A percentile compares a stretch with the other conserved stretches of the same genome.
Evolutionary conservation across 2,797 vertebrate genomes (phyloP).

Genomic region (Crenichthys baileyi): DNA sequence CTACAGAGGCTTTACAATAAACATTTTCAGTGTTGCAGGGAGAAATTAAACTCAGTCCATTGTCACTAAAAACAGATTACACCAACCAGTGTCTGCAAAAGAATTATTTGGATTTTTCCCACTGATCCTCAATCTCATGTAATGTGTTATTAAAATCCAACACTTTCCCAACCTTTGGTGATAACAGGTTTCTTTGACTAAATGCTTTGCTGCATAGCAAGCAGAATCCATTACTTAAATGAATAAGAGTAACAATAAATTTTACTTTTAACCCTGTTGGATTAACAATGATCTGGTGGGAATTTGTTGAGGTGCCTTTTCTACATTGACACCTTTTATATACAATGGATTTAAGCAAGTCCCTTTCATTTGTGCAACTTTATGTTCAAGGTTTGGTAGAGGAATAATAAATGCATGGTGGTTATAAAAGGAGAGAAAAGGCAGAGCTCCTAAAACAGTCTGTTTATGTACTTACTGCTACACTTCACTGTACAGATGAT

Average conservation of each 20-base stretch:
- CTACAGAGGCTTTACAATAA: neutral
- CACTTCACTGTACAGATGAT: conserved; percentile 55
- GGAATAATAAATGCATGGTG: conserved; percentile 45
- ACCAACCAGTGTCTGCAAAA: neutral
- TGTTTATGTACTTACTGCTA: conserved; percentile 58
- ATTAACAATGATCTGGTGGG: conserved; percentile 76
- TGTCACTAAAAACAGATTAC: conserved; percentile 27
- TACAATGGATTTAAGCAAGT: conserved; percentile 65
- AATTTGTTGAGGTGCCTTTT: conserved; percentile 68
- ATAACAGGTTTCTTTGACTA: conserved; percentile 61
- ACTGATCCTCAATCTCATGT: conserved; percentile 52
- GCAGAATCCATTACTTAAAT: conserved; percentile 79
- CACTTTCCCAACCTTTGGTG: conserved; percentile 55
- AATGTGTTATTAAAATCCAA: conserved; percentile 69
- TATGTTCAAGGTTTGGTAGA: conserved; percentile 47
- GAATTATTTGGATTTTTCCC: neutral
- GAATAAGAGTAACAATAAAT: conserved; percentile 79
- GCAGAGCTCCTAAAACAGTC: conserved; percentile 49
- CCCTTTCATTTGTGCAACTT: conserved; percentile 50
- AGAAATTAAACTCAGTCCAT: conserved; percentile 4
- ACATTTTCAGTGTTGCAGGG: conserved; percentile 7
- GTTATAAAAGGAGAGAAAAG: conserved; percentile 49
- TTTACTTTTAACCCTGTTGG: conserved; percentile 73
- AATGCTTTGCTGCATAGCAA: conserved; percentile 63
- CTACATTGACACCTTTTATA: conserved; percentile 57